Evolutionary conservation across 2,113 vertebrate genomes (phyloP).

Genomic region (Calypte anna): DNA sequence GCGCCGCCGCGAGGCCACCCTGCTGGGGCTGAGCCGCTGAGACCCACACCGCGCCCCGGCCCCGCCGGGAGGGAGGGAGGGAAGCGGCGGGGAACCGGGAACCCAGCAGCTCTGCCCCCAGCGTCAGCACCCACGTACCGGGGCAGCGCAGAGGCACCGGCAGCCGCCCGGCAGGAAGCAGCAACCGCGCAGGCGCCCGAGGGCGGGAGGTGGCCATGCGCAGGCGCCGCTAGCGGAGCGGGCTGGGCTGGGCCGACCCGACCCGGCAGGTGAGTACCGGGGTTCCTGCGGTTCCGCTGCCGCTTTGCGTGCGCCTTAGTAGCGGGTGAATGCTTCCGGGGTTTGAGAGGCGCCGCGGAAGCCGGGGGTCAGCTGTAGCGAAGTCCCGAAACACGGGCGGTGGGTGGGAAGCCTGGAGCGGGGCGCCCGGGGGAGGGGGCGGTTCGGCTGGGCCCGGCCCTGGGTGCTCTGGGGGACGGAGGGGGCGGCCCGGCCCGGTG

Average conservation of each 20-base stretch:
- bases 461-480: too few species aligned
- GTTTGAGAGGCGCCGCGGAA: fast-evolving
- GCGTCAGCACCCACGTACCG: fast-evolving
- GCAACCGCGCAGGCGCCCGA: background rate
- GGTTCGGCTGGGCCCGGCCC: background rate
- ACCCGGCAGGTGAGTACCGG: fast-evolving
- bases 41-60: background rate
- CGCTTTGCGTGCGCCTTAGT: background rate
- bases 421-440: fast-evolving
- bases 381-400: background rate
- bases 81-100: fast-evolving
- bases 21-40: background rate
- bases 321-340: background rate
- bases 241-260: too few species aligned
- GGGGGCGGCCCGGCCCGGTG: too few species aligned
- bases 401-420: background rate
- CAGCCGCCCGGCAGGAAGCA: background rate
- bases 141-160: background rate
- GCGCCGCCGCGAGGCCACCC: background rate
- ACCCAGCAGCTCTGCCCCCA: fast-evolving
- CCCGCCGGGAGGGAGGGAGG: too few species aligned
- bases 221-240: background rate
- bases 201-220: background rate
- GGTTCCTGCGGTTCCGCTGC: fast-evolving
- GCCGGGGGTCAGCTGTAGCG: fast-evolving